These are phyloP conservation scores for Apostichopus parvimensis DNA, from an alignment of 35 echinoderm and acorn worm species.

Conservation along the genomic window DNA sequence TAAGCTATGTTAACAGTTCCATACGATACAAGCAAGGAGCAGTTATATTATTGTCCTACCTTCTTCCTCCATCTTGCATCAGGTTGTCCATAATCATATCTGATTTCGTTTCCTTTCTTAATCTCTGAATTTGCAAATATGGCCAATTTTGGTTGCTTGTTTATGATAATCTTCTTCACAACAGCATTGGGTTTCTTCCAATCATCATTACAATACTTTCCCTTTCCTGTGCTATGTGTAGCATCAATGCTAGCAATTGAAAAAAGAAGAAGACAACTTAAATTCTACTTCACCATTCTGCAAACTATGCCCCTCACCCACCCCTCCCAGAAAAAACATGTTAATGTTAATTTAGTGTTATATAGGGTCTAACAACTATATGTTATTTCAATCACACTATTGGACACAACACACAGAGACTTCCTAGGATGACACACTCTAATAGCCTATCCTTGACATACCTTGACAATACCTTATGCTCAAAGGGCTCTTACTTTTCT, in stretches of 20 bases:
- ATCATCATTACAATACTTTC: neutral
- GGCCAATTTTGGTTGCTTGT: neutral
- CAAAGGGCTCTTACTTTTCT: too few relatives aligned
- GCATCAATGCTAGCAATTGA: neutral
- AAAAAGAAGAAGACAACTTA: neutral
- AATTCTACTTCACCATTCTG: neutral
- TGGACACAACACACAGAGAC: neutral
- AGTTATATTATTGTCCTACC: too few relatives aligned
- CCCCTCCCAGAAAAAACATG: too few relatives aligned
- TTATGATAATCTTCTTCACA: neutral
- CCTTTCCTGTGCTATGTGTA: neutral
- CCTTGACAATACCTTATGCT: neutral
- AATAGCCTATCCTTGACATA: neutral
- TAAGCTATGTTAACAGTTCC: too few relatives aligned
- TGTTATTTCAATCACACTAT: neutral
- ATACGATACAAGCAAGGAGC: too few relatives aligned
- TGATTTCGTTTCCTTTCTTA: neutral
- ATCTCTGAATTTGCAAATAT: neutral
- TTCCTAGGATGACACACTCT: neutral
- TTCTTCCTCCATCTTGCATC: neutral
- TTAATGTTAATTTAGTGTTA: too few relatives aligned
- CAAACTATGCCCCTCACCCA: too few relatives aligned
- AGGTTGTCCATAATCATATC: neutral
- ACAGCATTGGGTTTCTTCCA: neutral
- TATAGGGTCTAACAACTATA: neutral